These are phyloP conservation scores for Oeneis ivallda DNA, from an alignment of 2,888 invertebrate genomes.

Conservation along the genomic window DNA sequence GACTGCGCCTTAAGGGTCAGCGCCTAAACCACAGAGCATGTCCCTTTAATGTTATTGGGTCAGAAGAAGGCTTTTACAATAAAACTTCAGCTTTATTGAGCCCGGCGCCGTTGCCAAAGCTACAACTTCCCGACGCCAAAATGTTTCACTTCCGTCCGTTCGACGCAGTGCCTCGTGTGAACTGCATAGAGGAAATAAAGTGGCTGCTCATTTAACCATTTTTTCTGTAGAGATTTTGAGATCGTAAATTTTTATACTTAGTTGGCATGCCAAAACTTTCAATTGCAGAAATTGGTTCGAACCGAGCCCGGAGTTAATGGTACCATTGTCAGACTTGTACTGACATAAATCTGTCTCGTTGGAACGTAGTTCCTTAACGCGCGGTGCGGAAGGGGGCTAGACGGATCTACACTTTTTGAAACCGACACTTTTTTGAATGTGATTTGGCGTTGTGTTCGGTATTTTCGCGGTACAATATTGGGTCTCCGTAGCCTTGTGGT, in stretches of 20 bases:
- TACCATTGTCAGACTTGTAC: too few species aligned
- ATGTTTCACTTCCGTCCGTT: conserved; percentile 27
- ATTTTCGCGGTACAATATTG: too few species aligned
- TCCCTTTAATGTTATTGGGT: neutral
- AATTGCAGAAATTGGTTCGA: too few species aligned
- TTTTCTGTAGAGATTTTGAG: neutral
- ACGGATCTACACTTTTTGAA: too few species aligned
- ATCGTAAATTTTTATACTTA: neutral
- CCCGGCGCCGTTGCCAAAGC: conserved; percentile 25
- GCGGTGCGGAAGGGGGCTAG: too few species aligned
- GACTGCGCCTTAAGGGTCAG: conserved; percentile 10
- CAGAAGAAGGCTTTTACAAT: conserved; percentile 9
- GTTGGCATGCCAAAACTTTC: too few species aligned
- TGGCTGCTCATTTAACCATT: neutral
- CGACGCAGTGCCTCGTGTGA: conserved; percentile 17
- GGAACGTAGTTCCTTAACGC: too few species aligned
- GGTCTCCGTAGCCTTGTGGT: too few species aligned
- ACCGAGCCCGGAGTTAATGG: too few species aligned
- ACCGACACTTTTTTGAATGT: too few species aligned
- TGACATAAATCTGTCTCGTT: too few species aligned
- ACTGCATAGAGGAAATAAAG: conserved; percentile 7
- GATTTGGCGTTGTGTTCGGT: too few species aligned
- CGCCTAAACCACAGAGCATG: neutral
- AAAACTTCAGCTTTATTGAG: conserved; percentile 16
- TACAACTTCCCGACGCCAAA: conserved; percentile 31